Evolutionary conservation across 1,140 invertebrate genomes (phyloP).

Genomic region (Diabrotica undecimpunctata): DNA sequence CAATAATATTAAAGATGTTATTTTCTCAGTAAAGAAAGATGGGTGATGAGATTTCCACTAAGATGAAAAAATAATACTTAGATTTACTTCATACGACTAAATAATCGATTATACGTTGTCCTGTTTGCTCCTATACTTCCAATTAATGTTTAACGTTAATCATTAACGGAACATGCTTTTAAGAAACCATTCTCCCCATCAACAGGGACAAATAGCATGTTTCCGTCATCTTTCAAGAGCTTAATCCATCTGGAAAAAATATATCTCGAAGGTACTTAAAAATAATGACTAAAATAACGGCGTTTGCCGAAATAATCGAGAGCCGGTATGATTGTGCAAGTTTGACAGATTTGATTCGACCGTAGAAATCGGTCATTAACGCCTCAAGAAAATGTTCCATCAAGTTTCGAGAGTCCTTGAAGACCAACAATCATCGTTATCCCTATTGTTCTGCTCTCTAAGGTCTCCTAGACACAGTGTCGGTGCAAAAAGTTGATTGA

Average conservation of each 20-base stretch:
- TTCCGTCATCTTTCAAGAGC: conserved; percentile 7
- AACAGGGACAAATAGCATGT: conserved; percentile 5
- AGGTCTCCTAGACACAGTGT: not conserved
- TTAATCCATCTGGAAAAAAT: conserved; percentile 20
- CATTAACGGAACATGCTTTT: not conserved
- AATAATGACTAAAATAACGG: conserved; percentile 27
- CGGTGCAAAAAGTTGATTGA: too few relatives aligned
- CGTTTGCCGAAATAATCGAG: conserved; percentile 30
- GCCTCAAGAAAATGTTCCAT: conserved; percentile 40
- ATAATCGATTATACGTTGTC: too few relatives aligned
- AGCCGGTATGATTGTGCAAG: conserved; percentile 39
- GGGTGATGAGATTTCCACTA: too few relatives aligned
- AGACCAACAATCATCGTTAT: conserved; percentile 43
- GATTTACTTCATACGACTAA: too few relatives aligned
- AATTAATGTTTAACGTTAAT: not conserved
- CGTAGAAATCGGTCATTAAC: conserved; percentile 39
- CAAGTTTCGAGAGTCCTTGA: conserved; percentile 38
- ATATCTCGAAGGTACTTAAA: conserved; percentile 17
- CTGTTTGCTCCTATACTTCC: not conserved
- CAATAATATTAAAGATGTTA: too few relatives aligned
- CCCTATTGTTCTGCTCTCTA: conserved; percentile 36
- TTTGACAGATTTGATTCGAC: conserved; percentile 39
- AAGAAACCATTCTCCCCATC: not conserved
- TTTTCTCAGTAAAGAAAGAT: too few relatives aligned
- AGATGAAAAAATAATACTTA: too few relatives aligned